phyloP scores from a whole-genome alignment of 2,888 invertebrate genomes.

The Marasmarcha lunaedactyla region DNA sequence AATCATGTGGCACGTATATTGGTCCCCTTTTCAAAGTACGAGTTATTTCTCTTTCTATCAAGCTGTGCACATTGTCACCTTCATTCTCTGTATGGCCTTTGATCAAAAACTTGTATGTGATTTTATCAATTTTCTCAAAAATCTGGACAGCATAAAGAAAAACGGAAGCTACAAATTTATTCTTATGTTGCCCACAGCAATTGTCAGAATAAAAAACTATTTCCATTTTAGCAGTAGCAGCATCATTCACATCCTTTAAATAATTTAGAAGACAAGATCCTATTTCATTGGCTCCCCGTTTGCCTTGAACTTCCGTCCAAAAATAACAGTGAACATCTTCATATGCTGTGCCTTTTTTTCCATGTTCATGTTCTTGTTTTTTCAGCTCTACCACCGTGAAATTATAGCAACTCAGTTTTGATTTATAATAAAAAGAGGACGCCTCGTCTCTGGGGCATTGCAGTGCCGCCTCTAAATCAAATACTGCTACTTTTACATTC shows the following conservation, averaged over 20 bases:
- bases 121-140: constrained; percentile 16
- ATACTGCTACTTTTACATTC: constrained; percentile 2
- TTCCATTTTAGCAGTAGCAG: constrained; percentile 7
- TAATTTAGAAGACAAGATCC: constrained; percentile 15
- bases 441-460: constrained; percentile 9
- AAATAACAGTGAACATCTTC: constrained; percentile 9
- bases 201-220: constrained; percentile 25
- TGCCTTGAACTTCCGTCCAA: constrained; percentile 23
- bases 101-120: constrained; percentile 27
- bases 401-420: constrained; percentile 9
- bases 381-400: constrained; percentile 8
- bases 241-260: constrained; percentile 5
- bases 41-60: constrained; percentile 25
- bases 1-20: constrained; percentile 19
- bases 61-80: constrained; percentile 25
- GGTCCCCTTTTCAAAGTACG: constrained; percentile 19
- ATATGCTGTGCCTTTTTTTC: background rate
- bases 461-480: constrained; percentile 10
- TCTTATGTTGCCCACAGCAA: constrained; percentile 24
- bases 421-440: constrained; percentile 9
- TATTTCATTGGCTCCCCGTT: constrained; percentile 19
- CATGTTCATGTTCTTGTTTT: constrained; percentile 4
- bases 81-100: constrained; percentile 29
- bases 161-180: constrained; percentile 18
- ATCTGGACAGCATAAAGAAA: constrained; percentile 15